Evolutionary conservation across 2,113 vertebrate species (phyloP).

Genomic region (Martes martes): DNA sequence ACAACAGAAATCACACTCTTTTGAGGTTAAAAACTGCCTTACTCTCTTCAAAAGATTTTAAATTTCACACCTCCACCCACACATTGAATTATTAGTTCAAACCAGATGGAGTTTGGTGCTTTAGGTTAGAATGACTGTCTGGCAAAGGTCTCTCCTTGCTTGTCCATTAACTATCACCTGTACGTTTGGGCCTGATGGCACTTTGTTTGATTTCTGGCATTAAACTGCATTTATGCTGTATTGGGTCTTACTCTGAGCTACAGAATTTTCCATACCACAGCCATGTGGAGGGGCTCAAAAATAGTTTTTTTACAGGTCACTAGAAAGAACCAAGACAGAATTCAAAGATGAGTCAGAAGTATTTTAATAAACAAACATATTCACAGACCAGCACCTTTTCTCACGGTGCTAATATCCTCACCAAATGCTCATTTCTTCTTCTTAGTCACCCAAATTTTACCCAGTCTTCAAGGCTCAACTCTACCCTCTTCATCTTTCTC

Average conservation of each 20-base stretch:
- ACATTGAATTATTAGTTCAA: constrained; percentile 18
- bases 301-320: not conserved
- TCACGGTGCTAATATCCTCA: not conserved
- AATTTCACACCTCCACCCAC: constrained; percentile 57
- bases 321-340: not conserved
- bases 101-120: constrained; percentile 3
- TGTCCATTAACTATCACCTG: not conserved
- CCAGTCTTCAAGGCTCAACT: not conserved
- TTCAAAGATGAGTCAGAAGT: not conserved
- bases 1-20: constrained; percentile 36
- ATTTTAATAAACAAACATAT: not conserved
- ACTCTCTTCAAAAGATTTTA: constrained; percentile 55
- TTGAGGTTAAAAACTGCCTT: constrained; percentile 42
- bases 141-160: not conserved
- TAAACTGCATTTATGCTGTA: not conserved
- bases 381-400: not conserved
- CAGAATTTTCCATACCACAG: not conserved
- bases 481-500: not conserved
- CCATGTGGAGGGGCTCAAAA: not conserved
- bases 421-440: not conserved
- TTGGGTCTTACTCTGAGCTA: not conserved
- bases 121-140: constrained; percentile 11
- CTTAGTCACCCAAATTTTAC: not conserved
- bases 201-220: not conserved
- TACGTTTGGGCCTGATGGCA: not conserved